Percentiles rank a stretch among this genome's conserved stretches.
These are phyloP conservation scores for Drosophila guanche DNA, from an alignment of 1,140 invertebrate genomes.

Conservation along the genomic window DNA sequence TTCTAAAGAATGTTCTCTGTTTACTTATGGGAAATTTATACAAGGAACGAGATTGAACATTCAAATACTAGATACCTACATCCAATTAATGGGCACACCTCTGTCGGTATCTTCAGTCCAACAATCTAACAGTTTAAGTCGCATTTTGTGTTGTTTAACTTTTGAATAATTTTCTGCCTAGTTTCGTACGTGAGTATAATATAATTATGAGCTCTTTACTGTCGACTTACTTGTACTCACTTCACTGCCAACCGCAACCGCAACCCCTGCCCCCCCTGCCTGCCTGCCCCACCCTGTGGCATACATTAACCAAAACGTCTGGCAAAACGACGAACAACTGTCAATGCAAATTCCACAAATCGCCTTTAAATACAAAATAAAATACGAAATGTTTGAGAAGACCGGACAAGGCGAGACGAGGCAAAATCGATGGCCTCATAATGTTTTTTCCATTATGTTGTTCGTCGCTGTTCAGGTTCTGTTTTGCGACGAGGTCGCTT, in stretches of 20 bases:
- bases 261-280: constrained; percentile 31
- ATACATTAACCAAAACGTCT: constrained; percentile 52
- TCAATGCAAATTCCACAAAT: constrained; percentile 61
- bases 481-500: constrained; percentile 24
- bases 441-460: constrained; percentile 37
- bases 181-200: constrained; percentile 78
- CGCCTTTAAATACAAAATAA: constrained; percentile 71
- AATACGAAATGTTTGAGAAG: constrained; percentile 65
- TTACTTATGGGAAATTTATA: not conserved
- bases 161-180: constrained; percentile 69
- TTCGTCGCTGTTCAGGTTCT: constrained; percentile 27
- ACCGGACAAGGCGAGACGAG: constrained; percentile 26
- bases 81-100: too few species aligned
- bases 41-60: too few species aligned
- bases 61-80: too few species aligned
- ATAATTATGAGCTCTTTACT: constrained; percentile 78
- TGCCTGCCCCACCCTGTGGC: constrained; percentile 23
- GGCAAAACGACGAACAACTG: constrained; percentile 45
- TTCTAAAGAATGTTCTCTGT: not conserved
- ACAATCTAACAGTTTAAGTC: not conserved
- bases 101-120: too few species aligned
- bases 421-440: constrained; percentile 80
- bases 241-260: constrained; percentile 24
- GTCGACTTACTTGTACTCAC: constrained; percentile 63
- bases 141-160: constrained; percentile 38